Base-by-base conservation (phyloP, 2,888 invertebrate genomes). In the Morpho deidamia region DNA sequence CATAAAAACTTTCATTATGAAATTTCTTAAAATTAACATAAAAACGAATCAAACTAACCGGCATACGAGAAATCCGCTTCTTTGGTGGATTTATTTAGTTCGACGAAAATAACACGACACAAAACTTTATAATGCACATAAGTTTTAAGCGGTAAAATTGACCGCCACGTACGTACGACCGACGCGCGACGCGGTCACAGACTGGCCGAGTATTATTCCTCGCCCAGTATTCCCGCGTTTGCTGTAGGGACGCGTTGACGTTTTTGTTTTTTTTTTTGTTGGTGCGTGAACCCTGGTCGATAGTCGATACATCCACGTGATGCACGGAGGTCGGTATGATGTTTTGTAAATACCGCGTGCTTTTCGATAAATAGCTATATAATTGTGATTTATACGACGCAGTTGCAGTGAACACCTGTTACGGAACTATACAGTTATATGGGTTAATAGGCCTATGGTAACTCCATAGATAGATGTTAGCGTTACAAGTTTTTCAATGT, bases 321-420 rank as follows among this genome's bases (percentile, higher is more conserved):
- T 75, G 76, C 42, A 56, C 53, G 69, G 73, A 80, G 80, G 83
- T 83, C 68, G 58, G 81, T 78, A 62, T 64, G 53, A 63, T 59
- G 40, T 57, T 51, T 39, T 50, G 39, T 49, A 39, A n/a, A 32
- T 44, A 44, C 55, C 56, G 49, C 56, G 48, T 56, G 55, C 37
- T 14, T 44, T 47, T 48, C 44, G 39, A 42, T 34, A 7, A 12
- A 12, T 51, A 40, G 44, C 23, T 52, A 7, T 23, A 32, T 51
- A 11, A 8, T 47, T 46, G 50, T 40, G 47, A 48, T 44, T 39
- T 32, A 51, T 14, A 37, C n/a, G n/a, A 42, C 44, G 40, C 43
- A 40, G 11, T 23, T 8, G 11, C n/a, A n/a, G n/a, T 32, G 33
- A 50, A 10, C 47, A 48, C 41, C 51, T 44, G 45, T 44, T 48